phyloP scores from a whole-genome alignment of 2,797 vertebrate genomes.

The Crenichthys baileyi region DNA sequence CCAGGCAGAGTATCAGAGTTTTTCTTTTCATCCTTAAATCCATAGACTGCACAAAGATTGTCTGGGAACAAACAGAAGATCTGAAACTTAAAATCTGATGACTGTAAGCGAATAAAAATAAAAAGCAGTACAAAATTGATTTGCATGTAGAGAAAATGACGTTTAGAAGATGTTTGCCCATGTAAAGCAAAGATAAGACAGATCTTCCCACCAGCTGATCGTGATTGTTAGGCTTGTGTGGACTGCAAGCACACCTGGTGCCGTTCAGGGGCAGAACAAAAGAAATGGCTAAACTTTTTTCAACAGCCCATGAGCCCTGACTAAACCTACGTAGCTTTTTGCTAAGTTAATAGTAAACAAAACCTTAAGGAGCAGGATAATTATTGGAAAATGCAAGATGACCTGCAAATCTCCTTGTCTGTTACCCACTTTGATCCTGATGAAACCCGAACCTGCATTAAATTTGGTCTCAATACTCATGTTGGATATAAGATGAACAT shows the following conservation, averaged over 20 bases:
- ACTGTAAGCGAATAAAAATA: not conserved
- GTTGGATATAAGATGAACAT: no score
- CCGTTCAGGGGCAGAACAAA: not conserved
- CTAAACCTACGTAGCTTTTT: no score
- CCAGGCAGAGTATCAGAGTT: conserved; percentile 18
- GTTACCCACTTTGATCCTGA: not conserved
- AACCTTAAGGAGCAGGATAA: not conserved
- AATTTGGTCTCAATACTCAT: no score
- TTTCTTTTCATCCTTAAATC: conserved; percentile 36
- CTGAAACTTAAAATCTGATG: not conserved
- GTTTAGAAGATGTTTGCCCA: not conserved
- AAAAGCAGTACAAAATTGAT: not conserved
- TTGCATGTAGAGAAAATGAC: not conserved
- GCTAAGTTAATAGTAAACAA: not conserved
- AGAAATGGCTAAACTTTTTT: no score
- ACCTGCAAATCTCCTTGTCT: no score
- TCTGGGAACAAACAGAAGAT: conserved; percentile 23
- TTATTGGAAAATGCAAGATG: no score
- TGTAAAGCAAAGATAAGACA: conserved; percentile 20
- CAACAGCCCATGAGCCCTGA: no score
- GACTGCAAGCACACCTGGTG: conserved; percentile 40
- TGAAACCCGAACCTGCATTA: no score
- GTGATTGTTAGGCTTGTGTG: conserved; percentile 32
- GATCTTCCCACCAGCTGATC: conserved; percentile 37
- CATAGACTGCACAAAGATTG: conserved; percentile 6